These are phyloP conservation scores for Clarias fuscus DNA, from an alignment of 2,797 vertebrate genomes.

Conservation along the genomic window DNA sequence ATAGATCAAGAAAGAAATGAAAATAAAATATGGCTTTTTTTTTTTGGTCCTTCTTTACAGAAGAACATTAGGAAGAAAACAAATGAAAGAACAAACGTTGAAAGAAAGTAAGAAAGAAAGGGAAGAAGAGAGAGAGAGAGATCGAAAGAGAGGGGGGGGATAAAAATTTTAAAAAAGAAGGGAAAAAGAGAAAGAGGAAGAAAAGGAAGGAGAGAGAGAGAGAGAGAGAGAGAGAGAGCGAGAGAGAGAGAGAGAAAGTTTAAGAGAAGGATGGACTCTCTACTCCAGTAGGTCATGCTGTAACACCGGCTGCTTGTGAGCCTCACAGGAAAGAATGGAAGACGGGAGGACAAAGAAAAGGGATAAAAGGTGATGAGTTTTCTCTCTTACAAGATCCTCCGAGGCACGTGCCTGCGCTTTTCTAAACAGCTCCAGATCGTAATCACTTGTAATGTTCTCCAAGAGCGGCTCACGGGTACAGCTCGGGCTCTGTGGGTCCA, in stretches of 20 bases:
- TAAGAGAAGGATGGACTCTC: neutral
- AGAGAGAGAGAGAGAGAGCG: neutral
- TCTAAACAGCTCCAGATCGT: slow-evolving; percentile 95
- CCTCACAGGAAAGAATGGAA: slow-evolving; percentile 43
- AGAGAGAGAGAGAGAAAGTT: neutral
- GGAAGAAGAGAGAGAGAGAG: neutral
- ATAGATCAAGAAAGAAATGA: neutral
- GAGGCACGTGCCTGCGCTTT: slow-evolving; percentile 95
- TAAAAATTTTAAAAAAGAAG: too few relatives aligned
- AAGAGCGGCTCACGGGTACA: slow-evolving; percentile 86
- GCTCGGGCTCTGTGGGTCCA: slow-evolving; percentile 87
- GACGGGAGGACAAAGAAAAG: slow-evolving; percentile 32
- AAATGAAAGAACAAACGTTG: neutral
- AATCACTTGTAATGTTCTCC: slow-evolving; percentile 97
- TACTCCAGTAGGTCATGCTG: neutral
- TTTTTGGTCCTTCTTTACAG: too few relatives aligned
- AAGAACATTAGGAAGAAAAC: neutral
- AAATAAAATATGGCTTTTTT: neutral
- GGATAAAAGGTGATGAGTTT: slow-evolving; percentile 65
- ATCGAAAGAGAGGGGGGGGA: neutral
- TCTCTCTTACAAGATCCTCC: slow-evolving; percentile 93
- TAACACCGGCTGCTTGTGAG: neutral
- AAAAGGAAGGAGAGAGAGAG: neutral
- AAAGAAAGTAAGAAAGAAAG: neutral
- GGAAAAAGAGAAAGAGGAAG: neutral